A percentile compares a stretch with the other conserved stretches of the same genome.
Evolutionary conservation across 1,140 invertebrate genomes (phyloP).

Genomic region (Cydia fagiglandana): DNA sequence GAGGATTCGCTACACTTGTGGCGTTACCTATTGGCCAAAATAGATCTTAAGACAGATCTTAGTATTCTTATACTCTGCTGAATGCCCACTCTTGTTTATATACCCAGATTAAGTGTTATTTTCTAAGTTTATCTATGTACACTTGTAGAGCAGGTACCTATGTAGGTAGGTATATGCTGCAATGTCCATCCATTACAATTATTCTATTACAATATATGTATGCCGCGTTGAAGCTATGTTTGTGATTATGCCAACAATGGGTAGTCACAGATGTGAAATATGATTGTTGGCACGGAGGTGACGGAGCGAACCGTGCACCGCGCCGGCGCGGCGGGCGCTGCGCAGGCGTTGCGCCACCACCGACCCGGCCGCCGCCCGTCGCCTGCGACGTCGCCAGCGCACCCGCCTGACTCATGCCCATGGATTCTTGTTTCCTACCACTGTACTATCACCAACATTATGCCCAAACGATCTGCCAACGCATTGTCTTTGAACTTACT

Average conservation of each 20-base stretch:
- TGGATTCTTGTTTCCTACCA: conserved; percentile 66
- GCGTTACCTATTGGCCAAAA: no score
- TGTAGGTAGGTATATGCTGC: no score
- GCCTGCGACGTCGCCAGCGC: conserved; percentile 11
- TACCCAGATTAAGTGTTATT: no score
- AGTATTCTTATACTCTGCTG: no score
- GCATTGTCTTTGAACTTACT: conserved; percentile 76
- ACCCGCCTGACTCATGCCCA: conserved; percentile 62
- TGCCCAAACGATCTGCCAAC: conserved; percentile 75
- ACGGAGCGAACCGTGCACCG: conserved; percentile 44
- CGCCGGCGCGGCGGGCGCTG: conserved; percentile 47
- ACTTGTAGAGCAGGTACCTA: no score
- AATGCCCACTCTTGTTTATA: no score
- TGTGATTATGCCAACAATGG: conserved; percentile 35
- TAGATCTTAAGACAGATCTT: no score
- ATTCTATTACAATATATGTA: neutral
- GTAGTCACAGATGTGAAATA: conserved; percentile 24
- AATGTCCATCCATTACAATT: neutral
- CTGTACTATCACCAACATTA: conserved; percentile 65
- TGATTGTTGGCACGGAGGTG: conserved; percentile 40
- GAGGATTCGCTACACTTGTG: no score
- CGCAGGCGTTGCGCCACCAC: conserved; percentile 47
- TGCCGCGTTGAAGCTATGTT: conserved; percentile 9
- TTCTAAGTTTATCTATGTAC: no score
- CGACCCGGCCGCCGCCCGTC: conserved; percentile 41